Base-by-base conservation (phyloP, 2,113 vertebrate genomes). In the Aegithalos caudatus region DNA sequence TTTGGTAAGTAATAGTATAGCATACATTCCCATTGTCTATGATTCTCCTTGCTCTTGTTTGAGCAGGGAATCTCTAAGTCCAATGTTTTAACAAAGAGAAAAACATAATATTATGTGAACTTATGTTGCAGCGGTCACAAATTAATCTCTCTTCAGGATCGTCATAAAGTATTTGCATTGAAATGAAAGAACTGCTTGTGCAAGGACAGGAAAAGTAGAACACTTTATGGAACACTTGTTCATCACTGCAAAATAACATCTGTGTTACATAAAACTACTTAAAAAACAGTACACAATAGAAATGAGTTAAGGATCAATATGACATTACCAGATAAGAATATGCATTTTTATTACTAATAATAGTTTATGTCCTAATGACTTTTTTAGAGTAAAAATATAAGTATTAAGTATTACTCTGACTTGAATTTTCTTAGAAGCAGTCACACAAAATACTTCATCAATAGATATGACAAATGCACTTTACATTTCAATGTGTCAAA, bases 401-500 rank as follows among this genome's bases (percentile, higher is more conserved):
- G 81, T 61, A 78, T 97, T 85, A 97, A 98, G 90, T 97, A 97
- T 98, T 97, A 94, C 60, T 96, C 96, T 96, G 88, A 96, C 94
- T 97, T 97, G 96, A 97, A 96, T 97, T 98, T 98, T 98, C 97
- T 98, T 98, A 97, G 97, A 98, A 97, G 95, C 28, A 89, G 98
- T 98, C 97, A 95, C 83, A 96, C 97, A 97, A 98, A 98, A 97
- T 97, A 97, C 97, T 97, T 92, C 88, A 96, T 97, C 98, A 96
- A 98, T 97, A 98, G 97, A 98, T 98, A 98, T 97, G 98, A 98
- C 98, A 98, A 98, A 98, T 98, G 96, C 94, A 98, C 95, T 98
- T 98, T 98, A 97, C 98, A 98, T 98, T 98, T 98, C 98, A 98
- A 98, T 98, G 98, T 98, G 98, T 98, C 98, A 98, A 98, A 98